phyloP scores from a whole-genome alignment of 2,113 vertebrate genomes.

The Jaculus jaculus region DNA sequence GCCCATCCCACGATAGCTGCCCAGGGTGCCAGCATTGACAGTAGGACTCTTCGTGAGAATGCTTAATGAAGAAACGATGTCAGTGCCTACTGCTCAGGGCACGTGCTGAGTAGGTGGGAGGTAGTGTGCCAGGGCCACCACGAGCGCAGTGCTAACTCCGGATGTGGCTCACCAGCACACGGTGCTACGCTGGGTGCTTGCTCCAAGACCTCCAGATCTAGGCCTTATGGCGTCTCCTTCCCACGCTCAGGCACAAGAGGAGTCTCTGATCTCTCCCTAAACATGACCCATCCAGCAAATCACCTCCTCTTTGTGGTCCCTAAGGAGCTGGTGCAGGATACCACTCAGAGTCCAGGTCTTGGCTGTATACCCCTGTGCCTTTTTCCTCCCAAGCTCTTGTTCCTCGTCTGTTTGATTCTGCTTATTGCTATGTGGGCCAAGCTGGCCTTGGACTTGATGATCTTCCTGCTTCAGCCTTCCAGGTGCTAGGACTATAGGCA shows the following conservation, averaged over 20 bases:
- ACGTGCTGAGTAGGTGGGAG: fast-evolving
- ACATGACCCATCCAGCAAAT: not conserved
- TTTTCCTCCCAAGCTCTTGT: not conserved
- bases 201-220: not conserved
- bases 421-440: not conserved
- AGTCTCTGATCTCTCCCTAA: fast-evolving
- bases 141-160: not conserved
- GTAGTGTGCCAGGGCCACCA: not conserved
- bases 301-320: no score
- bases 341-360: not conserved
- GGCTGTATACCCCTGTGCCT: not conserved
- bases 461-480: not conserved
- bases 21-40: not conserved
- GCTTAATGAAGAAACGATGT: not conserved
- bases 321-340: not conserved
- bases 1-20: no score
- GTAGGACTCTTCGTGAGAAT: not conserved
- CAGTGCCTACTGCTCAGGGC: fast-evolving
- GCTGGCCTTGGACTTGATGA: not conserved
- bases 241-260: not conserved
- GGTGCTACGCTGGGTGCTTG: no score
- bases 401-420: not conserved
- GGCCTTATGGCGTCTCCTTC: not conserved
- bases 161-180: not conserved
- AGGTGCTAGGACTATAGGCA: not conserved